phyloP scores from a whole-genome alignment of 2,888 invertebrate genomes.

The Caenorhabditis doughertyi region DNA sequence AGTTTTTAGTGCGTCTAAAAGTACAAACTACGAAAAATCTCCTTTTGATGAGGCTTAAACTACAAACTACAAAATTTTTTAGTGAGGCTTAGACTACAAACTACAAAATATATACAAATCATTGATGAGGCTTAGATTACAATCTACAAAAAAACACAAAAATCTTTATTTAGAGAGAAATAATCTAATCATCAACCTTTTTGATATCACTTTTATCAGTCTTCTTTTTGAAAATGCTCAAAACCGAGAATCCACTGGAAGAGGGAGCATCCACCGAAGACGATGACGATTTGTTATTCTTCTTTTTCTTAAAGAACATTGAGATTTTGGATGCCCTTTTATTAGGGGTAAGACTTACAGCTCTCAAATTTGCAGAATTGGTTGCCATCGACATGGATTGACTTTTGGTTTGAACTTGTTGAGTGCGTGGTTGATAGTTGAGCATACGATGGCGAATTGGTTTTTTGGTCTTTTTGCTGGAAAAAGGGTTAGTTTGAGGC shows the following conservation, averaged over 20 bases:
- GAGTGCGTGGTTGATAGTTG: not conserved
- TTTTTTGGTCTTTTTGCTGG: not conserved
- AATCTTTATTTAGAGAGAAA: too few species aligned
- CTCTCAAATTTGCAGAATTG: not conserved
- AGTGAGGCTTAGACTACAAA: too few species aligned
- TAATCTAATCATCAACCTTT: not conserved
- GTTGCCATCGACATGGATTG: not conserved
- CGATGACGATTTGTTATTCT: conserved; percentile 14
- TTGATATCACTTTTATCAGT: conserved; percentile 18
- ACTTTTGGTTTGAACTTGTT: not conserved
- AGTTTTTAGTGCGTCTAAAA: too few species aligned
- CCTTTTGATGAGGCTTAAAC: too few species aligned
- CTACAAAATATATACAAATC: too few species aligned
- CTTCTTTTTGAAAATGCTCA: conserved; percentile 5
- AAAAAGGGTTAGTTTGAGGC: too few species aligned
- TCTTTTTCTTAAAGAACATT: conserved; percentile 16
- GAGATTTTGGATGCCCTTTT: not conserved
- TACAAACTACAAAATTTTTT: too few species aligned
- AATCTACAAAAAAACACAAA: too few species aligned
- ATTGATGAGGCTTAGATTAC: too few species aligned
- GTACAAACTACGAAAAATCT: too few species aligned
- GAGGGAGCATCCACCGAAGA: conserved; percentile 11
- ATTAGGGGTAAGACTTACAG: too few species aligned
- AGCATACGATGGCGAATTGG: conserved; percentile 8
- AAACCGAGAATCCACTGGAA: conserved; percentile 11